Evolutionary conservation across 1,140 invertebrate genomes (phyloP).

Genomic region (Triops longicaudatus): DNA sequence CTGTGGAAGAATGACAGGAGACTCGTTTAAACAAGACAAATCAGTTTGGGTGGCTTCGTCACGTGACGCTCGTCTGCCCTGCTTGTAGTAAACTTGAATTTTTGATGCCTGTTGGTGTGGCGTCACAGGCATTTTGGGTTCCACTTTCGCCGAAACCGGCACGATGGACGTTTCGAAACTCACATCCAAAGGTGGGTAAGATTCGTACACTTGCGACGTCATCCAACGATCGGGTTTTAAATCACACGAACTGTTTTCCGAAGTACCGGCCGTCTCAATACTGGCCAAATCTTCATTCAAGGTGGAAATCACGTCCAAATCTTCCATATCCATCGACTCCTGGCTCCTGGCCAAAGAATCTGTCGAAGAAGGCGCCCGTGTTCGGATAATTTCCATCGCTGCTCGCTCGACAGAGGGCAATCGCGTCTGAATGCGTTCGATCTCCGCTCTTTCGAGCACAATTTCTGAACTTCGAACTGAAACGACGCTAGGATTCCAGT

Average conservation of each 20-base stretch:
- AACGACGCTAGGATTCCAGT: background rate
- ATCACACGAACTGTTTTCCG: background rate
- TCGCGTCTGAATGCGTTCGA: conserved; percentile 19
- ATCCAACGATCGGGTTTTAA: background rate
- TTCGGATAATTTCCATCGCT: conserved; percentile 26
- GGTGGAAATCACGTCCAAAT: background rate
- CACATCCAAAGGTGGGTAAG: background rate
- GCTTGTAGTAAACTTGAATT: background rate
- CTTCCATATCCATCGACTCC: background rate
- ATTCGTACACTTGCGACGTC: background rate
- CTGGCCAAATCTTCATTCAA: background rate
- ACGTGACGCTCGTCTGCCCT: conserved; percentile 23
- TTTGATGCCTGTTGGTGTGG: background rate
- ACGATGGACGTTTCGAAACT: background rate
- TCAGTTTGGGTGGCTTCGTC: conserved; percentile 29
- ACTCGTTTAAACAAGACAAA: conserved; percentile 21
- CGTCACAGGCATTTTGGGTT: background rate
- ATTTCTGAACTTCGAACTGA: conserved; percentile 21
- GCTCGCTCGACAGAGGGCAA: conserved; percentile 25
- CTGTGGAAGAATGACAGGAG: conserved; percentile 18
- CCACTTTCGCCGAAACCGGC: background rate
- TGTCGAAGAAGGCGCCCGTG: conserved; percentile 13
- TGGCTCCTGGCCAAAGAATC: background rate
- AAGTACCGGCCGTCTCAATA: background rate
- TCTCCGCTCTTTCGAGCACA: conserved; percentile 17